phyloP scores from a whole-genome alignment of 2,113 vertebrate genomes.

The Poeciliopsis occidentalis region DNA sequence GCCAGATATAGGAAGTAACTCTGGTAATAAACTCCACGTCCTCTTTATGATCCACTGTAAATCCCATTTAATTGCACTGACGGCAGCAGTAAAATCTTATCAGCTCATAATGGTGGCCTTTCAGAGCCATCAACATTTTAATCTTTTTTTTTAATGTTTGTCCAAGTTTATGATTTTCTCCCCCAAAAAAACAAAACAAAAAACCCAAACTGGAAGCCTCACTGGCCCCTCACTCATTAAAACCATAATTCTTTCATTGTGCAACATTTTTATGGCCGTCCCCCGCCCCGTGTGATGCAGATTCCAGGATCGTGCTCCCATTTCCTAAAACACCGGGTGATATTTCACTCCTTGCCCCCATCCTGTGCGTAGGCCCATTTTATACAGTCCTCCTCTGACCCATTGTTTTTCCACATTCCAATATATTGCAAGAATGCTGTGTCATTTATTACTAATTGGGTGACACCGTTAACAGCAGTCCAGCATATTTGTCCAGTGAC shows the following conservation, averaged over 20 bases:
- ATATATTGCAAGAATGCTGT: conserved; percentile 29
- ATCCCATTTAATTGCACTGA: conserved; percentile 54
- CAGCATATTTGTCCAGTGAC: conserved; percentile 22
- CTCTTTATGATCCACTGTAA: conserved; percentile 59
- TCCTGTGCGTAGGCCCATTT: conserved; percentile 9
- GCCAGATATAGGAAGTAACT: conserved; percentile 3
- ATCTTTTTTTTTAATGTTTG: conserved; percentile 57
- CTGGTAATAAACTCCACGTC: conserved; percentile 36
- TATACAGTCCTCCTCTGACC: conserved; percentile 20
- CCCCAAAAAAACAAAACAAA: background rate
- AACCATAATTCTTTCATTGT: conserved; percentile 49
- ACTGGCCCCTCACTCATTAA: conserved; percentile 53
- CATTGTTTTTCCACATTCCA: conserved; percentile 2
- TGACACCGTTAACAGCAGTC: conserved; percentile 19
- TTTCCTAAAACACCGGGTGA: conserved; percentile 11
- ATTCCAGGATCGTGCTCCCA: conserved; percentile 30
- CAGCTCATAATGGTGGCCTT: conserved; percentile 53
- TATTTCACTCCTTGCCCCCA: conserved; percentile 36
- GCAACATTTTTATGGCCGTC: conserved; percentile 55
- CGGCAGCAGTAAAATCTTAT: conserved; percentile 66
- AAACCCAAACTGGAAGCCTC: conserved; percentile 66
- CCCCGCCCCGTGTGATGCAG: conserved; percentile 37
- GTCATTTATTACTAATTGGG: conserved; percentile 34
- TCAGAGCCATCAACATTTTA: conserved; percentile 51
- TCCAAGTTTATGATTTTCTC: conserved; percentile 71